Base-by-base conservation (phyloP, 2,797 vertebrate species). In the Malacoraja senta region DNA sequence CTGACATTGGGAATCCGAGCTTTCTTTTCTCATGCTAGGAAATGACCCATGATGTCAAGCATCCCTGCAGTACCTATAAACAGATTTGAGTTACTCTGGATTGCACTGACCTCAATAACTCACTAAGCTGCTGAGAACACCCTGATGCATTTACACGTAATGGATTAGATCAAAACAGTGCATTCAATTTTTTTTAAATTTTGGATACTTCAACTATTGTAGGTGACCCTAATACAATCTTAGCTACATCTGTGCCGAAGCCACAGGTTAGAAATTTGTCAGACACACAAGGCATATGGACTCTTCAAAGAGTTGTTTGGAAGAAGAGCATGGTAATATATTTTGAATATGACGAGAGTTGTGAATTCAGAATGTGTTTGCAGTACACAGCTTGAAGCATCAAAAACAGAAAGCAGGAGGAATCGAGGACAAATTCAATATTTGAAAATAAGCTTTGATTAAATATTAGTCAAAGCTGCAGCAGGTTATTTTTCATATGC, bases 1-100 rank as follows among this genome's bases (percentile, higher is more conserved):
- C 90, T 92, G 90, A 92, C 90, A 92, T 92, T 76, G 90, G 68
- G 68, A 92, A 92, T 76, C 68, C 76, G 72, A 92, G 90, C 90
- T 58, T 76, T 76, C 90, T 92, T 92, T 92, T 44, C 71, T 92
- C 71, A 71, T 72, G 90, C 44, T 74, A 92, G 71, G 38, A 76
- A 92, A 76, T 76, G 90, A 92, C 71, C 90, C 90, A 92, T 74
- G 90, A 76, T 92, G 90, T 92, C 72, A 92, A 92, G 21, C 90
- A 76, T 71, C 90, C 72, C 71, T n/a, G 44, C 71, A 92, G 24
- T 92, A 53, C 90, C 72, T 76, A 92, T 61, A 92, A 76, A 92
- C 90, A 92, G 68, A 92, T 92, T 74, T 9, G 38, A 92, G 90
- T 92, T 92, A 76, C 71, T 74, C 90, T 72, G 6, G 90, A 74